These are phyloP conservation scores for Rhodophaea formosa DNA, from an alignment of 2,888 invertebrate species.

Conservation along the genomic window DNA sequence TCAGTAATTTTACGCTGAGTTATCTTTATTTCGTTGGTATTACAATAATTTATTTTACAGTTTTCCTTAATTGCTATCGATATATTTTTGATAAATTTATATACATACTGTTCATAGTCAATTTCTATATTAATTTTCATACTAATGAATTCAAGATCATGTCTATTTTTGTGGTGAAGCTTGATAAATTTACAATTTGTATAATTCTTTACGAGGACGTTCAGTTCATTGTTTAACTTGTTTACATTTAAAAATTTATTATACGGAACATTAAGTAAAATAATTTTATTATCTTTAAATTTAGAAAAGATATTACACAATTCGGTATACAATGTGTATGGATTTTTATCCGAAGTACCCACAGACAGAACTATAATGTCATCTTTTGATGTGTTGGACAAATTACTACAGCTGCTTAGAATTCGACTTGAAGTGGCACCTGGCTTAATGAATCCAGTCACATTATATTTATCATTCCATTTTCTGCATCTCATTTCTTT, in stretches of 20 bases:
- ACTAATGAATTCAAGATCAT: background rate
- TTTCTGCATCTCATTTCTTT: background rate
- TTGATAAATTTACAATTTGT: background rate
- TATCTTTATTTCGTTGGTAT: background rate
- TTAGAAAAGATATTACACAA: background rate
- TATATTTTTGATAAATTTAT: background rate
- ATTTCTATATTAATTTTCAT: background rate
- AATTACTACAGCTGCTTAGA: background rate
- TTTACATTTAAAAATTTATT: background rate
- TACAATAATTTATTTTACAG: background rate
- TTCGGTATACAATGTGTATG: background rate
- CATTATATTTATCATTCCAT: background rate
- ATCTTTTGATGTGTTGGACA: background rate
- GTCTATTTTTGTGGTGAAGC: background rate
- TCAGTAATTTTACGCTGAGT: background rate
- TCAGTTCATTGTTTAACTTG: background rate
- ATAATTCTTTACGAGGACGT: background rate
- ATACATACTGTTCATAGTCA: background rate
- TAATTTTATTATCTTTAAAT: constrained; percentile 5
- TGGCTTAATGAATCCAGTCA: background rate
- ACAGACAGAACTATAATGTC: background rate
- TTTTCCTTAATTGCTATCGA: background rate
- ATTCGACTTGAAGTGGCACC: background rate
- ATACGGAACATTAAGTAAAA: background rate
- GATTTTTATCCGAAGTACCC: background rate